A percentile compares a stretch with the other conserved stretches of the same genome.
phyloP scores from a whole-genome alignment of 1,140 invertebrate species.

The Ceratitis capitata region DNA sequence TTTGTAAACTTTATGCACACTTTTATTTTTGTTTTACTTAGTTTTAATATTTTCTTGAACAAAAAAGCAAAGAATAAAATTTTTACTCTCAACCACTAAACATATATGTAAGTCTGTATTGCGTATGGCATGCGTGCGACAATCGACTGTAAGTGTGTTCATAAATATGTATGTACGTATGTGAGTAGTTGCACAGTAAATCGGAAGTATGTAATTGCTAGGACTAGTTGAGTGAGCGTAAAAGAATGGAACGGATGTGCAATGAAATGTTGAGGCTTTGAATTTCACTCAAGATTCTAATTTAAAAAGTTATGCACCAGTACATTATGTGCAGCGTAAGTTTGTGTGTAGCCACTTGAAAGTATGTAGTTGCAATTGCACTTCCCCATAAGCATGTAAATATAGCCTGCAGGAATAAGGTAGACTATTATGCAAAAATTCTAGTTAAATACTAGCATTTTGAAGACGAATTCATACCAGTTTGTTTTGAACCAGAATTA shows the following conservation, averaged over 20 bases:
- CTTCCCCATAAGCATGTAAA: neutral
- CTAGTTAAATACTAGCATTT: too few species aligned
- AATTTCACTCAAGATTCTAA: neutral
- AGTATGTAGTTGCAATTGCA: neutral
- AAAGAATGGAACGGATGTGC: neutral
- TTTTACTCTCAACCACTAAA: neutral
- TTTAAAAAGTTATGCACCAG: slow-evolving; percentile 14
- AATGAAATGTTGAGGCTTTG: slow-evolving; percentile 23
- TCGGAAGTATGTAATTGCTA: neutral
- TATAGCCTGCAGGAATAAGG: neutral
- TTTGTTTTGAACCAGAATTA: too few species aligned
- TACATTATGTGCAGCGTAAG: neutral
- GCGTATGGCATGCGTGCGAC: neutral
- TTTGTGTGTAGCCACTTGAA: neutral
- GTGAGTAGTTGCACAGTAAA: neutral
- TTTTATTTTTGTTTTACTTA: too few species aligned
- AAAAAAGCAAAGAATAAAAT: neutral
- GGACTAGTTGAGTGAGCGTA: neutral
- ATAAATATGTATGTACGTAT: neutral
- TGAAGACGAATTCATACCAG: too few species aligned
- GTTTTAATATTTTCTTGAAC: neutral
- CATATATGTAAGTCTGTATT: neutral
- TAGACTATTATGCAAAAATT: too few species aligned
- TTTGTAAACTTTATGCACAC: too few species aligned
- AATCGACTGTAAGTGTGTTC: neutral